phyloP scores from a whole-genome alignment of 2,888 invertebrate species.

The Ephialtes manifestator region DNA sequence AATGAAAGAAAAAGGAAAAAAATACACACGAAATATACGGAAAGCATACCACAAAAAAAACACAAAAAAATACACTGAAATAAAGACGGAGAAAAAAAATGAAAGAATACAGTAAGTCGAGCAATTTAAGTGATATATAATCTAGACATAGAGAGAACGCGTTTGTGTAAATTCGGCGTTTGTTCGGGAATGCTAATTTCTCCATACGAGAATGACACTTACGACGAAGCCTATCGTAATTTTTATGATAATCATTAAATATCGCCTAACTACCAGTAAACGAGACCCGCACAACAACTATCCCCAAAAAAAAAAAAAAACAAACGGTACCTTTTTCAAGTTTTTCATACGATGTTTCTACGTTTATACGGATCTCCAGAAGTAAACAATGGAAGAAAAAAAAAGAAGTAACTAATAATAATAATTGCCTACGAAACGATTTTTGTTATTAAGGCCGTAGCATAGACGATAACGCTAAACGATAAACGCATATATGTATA shows the following conservation, averaged over 20 bases:
- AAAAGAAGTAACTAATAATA: conserved; percentile 64
- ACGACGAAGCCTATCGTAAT: conserved; percentile 74
- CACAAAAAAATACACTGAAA: conserved; percentile 65
- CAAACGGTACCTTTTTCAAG: conserved; percentile 81
- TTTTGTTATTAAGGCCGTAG: conserved; percentile 83
- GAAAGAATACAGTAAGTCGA: conserved; percentile 81
- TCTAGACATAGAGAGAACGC: conserved; percentile 82
- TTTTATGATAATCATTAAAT: conserved; percentile 83
- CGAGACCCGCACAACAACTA: conserved; percentile 79
- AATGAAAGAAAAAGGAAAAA: conserved; percentile 54
- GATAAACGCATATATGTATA: conserved; percentile 76
- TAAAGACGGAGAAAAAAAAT: conserved; percentile 63
- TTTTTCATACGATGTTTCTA: conserved; percentile 85
- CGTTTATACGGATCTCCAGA: conserved; percentile 84
- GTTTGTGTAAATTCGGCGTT: conserved; percentile 83
- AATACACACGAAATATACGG: conserved; percentile 57
- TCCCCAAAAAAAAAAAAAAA: conserved; percentile 69
- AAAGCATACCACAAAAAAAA: conserved; percentile 65
- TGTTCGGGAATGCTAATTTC: conserved; percentile 80
- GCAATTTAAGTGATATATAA: conserved; percentile 84
- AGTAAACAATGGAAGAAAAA: conserved; percentile 73
- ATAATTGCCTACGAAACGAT: conserved; percentile 78
- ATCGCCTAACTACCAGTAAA: conserved; percentile 82
- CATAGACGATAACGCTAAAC: conserved; percentile 78
- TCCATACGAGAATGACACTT: conserved; percentile 74